A percentile compares a stretch with the other conserved stretches of the same genome.
These are phyloP conservation scores for Macquaria australasica DNA, from an alignment of 2,113 vertebrate species.

Conservation along the genomic window DNA sequence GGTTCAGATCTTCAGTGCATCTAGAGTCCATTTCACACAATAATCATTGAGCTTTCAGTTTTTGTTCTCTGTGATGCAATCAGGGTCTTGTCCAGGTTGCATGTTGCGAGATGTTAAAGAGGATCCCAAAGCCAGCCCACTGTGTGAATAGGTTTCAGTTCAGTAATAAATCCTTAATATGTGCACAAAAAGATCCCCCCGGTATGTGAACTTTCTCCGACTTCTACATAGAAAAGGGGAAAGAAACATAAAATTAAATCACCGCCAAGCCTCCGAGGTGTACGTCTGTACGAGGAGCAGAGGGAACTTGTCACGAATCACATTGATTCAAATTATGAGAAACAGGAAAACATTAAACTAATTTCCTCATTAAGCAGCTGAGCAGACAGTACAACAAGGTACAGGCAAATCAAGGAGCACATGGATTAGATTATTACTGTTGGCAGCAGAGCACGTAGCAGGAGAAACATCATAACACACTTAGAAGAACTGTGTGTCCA, in stretches of 20 bases:
- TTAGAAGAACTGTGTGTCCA: background rate
- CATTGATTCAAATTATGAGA: constrained; percentile 3
- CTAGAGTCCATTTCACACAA: background rate
- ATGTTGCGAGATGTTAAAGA: background rate
- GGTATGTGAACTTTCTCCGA: background rate
- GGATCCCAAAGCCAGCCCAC: background rate
- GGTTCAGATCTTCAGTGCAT: background rate
- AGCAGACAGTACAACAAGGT: constrained; percentile 11
- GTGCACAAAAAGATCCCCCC: no score
- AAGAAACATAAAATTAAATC: background rate
- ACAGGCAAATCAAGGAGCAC: background rate
- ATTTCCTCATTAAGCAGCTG: constrained; percentile 49
- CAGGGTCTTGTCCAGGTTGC: background rate
- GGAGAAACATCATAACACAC: background rate
- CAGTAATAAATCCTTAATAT: background rate
- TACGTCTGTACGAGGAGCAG: background rate
- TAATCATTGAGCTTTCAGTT: background rate
- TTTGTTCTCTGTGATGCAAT: background rate
- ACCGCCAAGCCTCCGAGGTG: background rate
- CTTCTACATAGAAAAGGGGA: background rate
- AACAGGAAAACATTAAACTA: constrained; percentile 37
- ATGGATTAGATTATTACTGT: constrained; percentile 40
- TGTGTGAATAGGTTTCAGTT: background rate
- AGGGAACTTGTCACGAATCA: background rate
- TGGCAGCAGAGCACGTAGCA: constrained; percentile 3